Percentiles rank a stretch among this genome's conserved stretches.
These are phyloP conservation scores for Onychostruthus taczanowskii DNA, from an alignment of 2,113 vertebrate species.

Conservation along the genomic window DNA sequence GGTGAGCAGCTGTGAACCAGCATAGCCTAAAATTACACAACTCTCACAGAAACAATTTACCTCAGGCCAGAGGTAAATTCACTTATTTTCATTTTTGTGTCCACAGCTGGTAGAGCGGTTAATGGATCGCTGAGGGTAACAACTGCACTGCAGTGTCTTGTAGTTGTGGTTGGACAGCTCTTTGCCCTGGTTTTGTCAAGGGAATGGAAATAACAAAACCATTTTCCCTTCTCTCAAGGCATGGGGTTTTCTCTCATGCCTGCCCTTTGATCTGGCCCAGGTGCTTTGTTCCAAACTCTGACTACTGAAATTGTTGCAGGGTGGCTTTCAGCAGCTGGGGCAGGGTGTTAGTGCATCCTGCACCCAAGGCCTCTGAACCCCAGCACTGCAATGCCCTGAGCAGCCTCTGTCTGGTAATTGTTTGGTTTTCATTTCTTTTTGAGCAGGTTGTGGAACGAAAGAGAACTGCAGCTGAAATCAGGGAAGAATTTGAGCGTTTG, in stretches of 20 bases:
- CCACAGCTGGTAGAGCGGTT: background rate
- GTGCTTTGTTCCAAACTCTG: background rate
- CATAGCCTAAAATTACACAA: background rate
- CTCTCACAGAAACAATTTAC: background rate
- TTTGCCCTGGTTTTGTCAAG: background rate
- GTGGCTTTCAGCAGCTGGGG: background rate
- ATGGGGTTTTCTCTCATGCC: background rate
- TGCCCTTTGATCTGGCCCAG: background rate
- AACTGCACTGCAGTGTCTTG: background rate
- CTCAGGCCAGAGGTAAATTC: background rate
- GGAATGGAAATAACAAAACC: background rate
- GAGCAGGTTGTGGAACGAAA: conserved; percentile 92
- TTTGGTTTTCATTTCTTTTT: background rate
- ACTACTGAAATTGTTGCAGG: background rate
- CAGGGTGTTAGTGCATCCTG: fast-evolving
- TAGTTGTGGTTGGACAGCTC: background rate
- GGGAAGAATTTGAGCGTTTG: conserved; percentile 94
- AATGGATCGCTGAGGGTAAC: background rate
- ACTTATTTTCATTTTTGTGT: background rate
- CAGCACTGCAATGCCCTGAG: background rate
- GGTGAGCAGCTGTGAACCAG: background rate
- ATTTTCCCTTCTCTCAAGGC: background rate
- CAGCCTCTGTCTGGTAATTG: background rate
- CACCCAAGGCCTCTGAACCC: background rate
- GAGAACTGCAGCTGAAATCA: conserved; percentile 91